phyloP scores from a whole-genome alignment of 1,140 invertebrate species.

The Berghia stephanieae region DNA sequence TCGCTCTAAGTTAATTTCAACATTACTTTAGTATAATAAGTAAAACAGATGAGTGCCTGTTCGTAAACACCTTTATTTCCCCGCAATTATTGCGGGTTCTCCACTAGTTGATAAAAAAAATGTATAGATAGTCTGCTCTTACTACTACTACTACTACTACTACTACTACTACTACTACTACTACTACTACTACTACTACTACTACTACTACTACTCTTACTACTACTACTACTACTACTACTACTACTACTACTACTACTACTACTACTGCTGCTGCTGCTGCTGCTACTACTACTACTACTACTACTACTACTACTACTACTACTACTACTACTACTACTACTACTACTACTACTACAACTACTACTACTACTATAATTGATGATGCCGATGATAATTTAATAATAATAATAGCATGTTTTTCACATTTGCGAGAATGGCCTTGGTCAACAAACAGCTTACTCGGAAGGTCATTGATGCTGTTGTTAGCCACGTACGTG shows the following conservation, averaged over 20 bases:
- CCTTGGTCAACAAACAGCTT: no score
- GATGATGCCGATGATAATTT: no score
- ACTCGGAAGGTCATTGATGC: no score
- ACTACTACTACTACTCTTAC: conserved; percentile 6
- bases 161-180: conserved; percentile 8
- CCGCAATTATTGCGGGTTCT: no score
- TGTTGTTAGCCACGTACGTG: no score
- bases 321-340: conserved; percentile 7
- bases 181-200: conserved; percentile 7
- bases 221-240: conserved; percentile 7
- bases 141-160: conserved; percentile 6
- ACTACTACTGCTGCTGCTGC: conserved; percentile 4
- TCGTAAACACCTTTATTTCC: no score
- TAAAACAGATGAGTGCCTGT: no score
- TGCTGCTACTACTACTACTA: conserved; percentile 6
- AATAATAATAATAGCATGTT: no score
- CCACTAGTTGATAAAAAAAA: neutral
- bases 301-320: conserved; percentile 7
- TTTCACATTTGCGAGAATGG: no score
- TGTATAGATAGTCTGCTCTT: neutral
- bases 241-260: conserved; percentile 7
- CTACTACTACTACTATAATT: neutral
- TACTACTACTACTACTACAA: neutral
- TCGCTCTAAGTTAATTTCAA: no score
- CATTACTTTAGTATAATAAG: no score